Evolutionary conservation across 2,113 vertebrate species (phyloP).

Genomic region (Corythornis madagascariensis): DNA sequence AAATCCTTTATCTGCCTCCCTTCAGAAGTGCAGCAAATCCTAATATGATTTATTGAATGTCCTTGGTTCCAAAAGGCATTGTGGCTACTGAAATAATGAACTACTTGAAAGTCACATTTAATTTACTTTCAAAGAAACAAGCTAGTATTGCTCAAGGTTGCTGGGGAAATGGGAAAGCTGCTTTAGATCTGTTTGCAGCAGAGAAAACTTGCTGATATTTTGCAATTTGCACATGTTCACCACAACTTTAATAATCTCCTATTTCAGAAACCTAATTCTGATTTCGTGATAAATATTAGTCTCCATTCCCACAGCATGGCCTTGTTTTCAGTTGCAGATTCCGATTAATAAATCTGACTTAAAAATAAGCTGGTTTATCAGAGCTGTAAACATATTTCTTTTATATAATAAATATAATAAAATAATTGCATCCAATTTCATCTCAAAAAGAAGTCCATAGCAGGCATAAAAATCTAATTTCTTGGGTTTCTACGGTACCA

Average conservation of each 20-base stretch:
- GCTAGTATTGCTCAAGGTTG: conserved; percentile 75
- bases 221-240: conserved; percentile 63
- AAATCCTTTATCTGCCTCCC: conserved; percentile 70
- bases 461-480: conserved; percentile 58
- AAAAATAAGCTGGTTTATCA: conserved; percentile 70
- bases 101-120: conserved; percentile 82
- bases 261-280: conserved; percentile 64
- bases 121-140: conserved; percentile 80
- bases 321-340: conserved; percentile 65
- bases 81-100: conserved; percentile 81
- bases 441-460: conserved; percentile 30
- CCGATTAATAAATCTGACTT: conserved; percentile 39
- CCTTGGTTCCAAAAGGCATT: conserved; percentile 75
- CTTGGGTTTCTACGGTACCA: not conserved
- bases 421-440: conserved; percentile 38
- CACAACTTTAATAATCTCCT: conserved; percentile 58
- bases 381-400: conserved; percentile 1
- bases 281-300: conserved; percentile 60
- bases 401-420: no score
- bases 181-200: conserved; percentile 72
- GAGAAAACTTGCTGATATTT: conserved; percentile 71
- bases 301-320: not conserved
- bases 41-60: conserved; percentile 73
- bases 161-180: conserved; percentile 81
- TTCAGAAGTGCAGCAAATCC: conserved; percentile 74